A percentile compares a stretch with the other conserved stretches of the same genome.
These are phyloP conservation scores for Enteromius afrohamiltoni DNA, from an alignment of 2,797 vertebrate species.

Conservation along the genomic window DNA sequence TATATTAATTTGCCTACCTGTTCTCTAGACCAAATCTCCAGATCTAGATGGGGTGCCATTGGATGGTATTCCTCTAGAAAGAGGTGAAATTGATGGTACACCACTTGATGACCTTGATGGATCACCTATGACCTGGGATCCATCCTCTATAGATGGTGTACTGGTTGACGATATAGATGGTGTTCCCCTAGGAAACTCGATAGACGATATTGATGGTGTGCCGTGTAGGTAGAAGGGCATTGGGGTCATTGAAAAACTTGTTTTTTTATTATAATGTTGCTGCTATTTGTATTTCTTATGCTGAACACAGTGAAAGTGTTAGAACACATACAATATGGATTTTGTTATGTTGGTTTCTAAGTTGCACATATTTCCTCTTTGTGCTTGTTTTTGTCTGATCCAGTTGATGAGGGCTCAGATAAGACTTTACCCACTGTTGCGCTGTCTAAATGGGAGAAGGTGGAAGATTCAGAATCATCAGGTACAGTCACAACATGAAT, in stretches of 20 bases:
- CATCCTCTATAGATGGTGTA: constrained; percentile 74
- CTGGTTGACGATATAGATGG: constrained; percentile 82
- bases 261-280: background rate
- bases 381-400: constrained; percentile 35
- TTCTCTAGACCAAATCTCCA: constrained; percentile 60
- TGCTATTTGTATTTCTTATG: background rate
- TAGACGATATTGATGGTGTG: constrained; percentile 83
- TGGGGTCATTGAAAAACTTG: background rate
- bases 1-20: background rate
- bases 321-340: background rate
- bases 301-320: background rate
- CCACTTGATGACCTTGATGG: constrained; percentile 78
- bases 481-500: constrained; percentile 37
- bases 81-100: constrained; percentile 64
- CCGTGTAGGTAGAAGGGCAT: constrained; percentile 72
- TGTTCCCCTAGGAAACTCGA: constrained; percentile 72
- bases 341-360: background rate
- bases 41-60: constrained; percentile 73
- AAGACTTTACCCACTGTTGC: constrained; percentile 70
- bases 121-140: constrained; percentile 79
- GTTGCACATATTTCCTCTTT: background rate
- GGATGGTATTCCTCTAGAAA: constrained; percentile 63
- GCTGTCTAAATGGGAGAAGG: constrained; percentile 83
- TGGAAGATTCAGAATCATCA: constrained; percentile 64
- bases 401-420: constrained; percentile 75